phyloP scores from a whole-genome alignment of 2,888 invertebrate species.

The Drosophila setosimentum region DNA sequence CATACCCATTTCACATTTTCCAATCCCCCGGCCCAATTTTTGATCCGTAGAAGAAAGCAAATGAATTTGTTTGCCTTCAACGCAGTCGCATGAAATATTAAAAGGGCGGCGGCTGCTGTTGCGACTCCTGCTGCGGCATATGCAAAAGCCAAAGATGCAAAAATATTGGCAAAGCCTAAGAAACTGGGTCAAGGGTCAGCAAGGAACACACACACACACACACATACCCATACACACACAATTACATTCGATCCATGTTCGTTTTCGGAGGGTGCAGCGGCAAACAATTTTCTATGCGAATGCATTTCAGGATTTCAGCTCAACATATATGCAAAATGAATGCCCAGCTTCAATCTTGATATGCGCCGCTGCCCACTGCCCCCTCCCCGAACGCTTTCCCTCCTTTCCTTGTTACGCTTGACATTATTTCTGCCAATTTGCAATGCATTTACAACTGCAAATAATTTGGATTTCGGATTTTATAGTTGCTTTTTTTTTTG shows the following conservation, averaged over 20 bases:
- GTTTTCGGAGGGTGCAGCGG: slow-evolving; percentile 36
- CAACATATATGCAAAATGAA: slow-evolving; percentile 66
- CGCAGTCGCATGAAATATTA: slow-evolving; percentile 47
- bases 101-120: slow-evolving; percentile 52
- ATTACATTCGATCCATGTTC: slow-evolving; percentile 3
- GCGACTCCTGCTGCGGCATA: slow-evolving; percentile 46
- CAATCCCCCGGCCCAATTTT: slow-evolving; percentile 12
- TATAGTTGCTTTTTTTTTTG: slow-evolving; percentile 47
- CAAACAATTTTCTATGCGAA: slow-evolving; percentile 72
- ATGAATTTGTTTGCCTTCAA: slow-evolving; percentile 69
- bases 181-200: slow-evolving; percentile 73
- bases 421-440: slow-evolving; percentile 74
- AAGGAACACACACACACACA: slow-evolving; percentile 36
- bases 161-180: slow-evolving; percentile 66
- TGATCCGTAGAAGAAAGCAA: slow-evolving; percentile 53
- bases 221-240: slow-evolving; percentile 26
- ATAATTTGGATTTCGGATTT: slow-evolving; percentile 61
- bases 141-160: slow-evolving; percentile 65
- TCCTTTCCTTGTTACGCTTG: slow-evolving; percentile 66
- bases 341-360: slow-evolving; percentile 34
- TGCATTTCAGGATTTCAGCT: slow-evolving; percentile 41
- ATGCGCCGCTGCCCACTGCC: slow-evolving; percentile 11
- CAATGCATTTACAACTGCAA: slow-evolving; percentile 64
- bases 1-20: slow-evolving; percentile 26
- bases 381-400: slow-evolving; percentile 17